Evolutionary conservation across 2,797 vertebrate species (phyloP).

Genomic region (Furcifer pardalis): DNA sequence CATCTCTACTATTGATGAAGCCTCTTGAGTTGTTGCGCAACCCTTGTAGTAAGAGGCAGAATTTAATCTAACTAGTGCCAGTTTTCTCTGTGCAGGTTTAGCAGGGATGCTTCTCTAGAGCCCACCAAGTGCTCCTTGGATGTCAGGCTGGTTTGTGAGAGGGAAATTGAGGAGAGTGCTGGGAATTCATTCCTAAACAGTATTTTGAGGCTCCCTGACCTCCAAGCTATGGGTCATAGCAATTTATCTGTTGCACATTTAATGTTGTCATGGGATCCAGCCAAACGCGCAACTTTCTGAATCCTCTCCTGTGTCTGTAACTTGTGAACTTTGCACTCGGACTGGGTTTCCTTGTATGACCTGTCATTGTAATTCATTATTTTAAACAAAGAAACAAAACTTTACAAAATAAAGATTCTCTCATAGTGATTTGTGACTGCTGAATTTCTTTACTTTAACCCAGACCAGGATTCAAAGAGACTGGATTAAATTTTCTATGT

Average conservation of each 20-base stretch:
- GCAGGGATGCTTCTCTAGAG: not conserved
- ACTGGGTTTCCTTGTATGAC: conserved; percentile 62
- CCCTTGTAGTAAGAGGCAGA: not conserved
- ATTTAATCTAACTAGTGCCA: not conserved
- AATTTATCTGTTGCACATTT: conserved; percentile 34
- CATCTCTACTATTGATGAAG: not conserved
- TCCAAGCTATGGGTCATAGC: conserved; percentile 16
- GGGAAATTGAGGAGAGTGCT: not conserved
- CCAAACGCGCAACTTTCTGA: conserved; percentile 35
- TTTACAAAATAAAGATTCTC: conserved; percentile 81
- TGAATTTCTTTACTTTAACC: not conserved
- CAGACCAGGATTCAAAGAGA: not conserved
- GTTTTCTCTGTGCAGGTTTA: not conserved
- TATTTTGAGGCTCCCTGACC: conserved; percentile 27
- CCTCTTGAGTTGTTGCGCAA: not conserved
- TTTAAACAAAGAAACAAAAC: conserved; percentile 63
- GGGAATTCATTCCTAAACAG: not conserved
- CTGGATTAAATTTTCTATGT: no score
- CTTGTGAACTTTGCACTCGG: conserved; percentile 52
- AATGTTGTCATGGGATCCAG: conserved; percentile 35
- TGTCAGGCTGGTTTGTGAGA: not conserved
- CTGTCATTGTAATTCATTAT: conserved; percentile 68
- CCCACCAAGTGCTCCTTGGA: not conserved
- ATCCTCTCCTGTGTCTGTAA: conserved; percentile 58
- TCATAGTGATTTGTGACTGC: conserved; percentile 55